These are phyloP conservation scores for Acheta domesticus DNA, from an alignment of 2,888 invertebrate species.

Conservation along the genomic window DNA sequence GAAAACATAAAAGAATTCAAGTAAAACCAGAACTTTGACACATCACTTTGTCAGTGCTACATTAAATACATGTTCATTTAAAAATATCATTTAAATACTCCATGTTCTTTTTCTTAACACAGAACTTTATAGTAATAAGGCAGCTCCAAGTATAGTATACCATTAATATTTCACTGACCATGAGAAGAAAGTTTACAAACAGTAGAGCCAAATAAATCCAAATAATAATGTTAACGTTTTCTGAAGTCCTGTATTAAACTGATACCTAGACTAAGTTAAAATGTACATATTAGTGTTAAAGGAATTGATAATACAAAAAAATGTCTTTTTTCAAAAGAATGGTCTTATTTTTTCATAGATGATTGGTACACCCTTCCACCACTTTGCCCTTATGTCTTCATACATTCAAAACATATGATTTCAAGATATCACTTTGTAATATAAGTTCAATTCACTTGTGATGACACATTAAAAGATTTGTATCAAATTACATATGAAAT, in stretches of 20 bases:
- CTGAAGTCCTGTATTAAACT: too few species aligned
- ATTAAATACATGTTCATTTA: too few species aligned
- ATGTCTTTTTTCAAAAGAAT: neutral
- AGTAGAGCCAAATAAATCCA: too few species aligned
- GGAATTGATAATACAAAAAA: neutral
- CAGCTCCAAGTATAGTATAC: neutral
- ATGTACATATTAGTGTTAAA: too few species aligned
- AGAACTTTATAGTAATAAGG: conserved; percentile 8
- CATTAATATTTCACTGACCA: conserved; percentile 1
- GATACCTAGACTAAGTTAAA: too few species aligned
- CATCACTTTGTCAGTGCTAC: too few species aligned
- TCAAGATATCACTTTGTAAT: conserved; percentile 11
- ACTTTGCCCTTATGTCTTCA: neutral
- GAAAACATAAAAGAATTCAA: too few species aligned
- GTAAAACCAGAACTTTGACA: too few species aligned
- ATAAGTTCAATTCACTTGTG: conserved; percentile 18
- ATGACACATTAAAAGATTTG: conserved; percentile 18
- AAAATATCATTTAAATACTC: too few species aligned
- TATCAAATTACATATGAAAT: conserved; percentile 18
- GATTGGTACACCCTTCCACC: neutral
- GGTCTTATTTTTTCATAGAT: neutral
- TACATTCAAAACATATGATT: conserved; percentile 9
- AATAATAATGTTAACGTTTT: too few species aligned
- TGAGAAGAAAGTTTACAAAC: neutral
- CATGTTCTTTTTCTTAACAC: neutral